These are phyloP conservation scores for Cephalopholis sonnerati DNA, from an alignment of 2,113 vertebrate genomes.

Conservation along the genomic window DNA sequence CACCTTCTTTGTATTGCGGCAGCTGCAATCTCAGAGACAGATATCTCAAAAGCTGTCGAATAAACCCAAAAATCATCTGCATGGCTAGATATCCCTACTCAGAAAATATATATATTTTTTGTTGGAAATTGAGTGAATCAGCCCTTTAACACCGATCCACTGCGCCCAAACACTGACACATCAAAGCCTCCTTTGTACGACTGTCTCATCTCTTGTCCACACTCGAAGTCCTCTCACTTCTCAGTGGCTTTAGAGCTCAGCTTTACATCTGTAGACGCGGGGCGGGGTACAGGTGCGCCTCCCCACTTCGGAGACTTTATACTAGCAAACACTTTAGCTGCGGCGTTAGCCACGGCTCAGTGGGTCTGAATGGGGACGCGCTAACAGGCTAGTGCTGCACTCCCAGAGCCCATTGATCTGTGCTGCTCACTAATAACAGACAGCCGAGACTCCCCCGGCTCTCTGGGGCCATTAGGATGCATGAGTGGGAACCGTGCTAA, in stretches of 20 bases:
- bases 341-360: slow-evolving; percentile 78
- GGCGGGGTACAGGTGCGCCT: slow-evolving; percentile 69
- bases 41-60: slow-evolving; percentile 34
- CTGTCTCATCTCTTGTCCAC: slow-evolving; percentile 21
- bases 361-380: slow-evolving; percentile 71
- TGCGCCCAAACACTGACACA: not conserved
- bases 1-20: slow-evolving; percentile 6
- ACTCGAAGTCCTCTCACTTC: slow-evolving; percentile 19
- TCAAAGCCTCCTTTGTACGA: slow-evolving; percentile 36
- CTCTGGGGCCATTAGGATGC: slow-evolving; percentile 79
- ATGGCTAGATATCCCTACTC: not conserved
- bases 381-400: slow-evolving; percentile 69
- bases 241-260: slow-evolving; percentile 49
- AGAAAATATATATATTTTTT: not conserved
- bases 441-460: slow-evolving; percentile 57
- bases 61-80: slow-evolving; percentile 20
- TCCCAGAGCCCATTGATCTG: slow-evolving; percentile 76
- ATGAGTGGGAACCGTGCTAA: slow-evolving; percentile 71
- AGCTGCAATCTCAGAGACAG: slow-evolving; percentile 35
- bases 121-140: slow-evolving; percentile 1
- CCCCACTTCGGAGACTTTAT: slow-evolving; percentile 64
- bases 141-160: not conserved
- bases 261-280: slow-evolving; percentile 37
- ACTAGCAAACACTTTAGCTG: slow-evolving; percentile 71
- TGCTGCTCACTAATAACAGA: slow-evolving; percentile 72